These are phyloP conservation scores for Tenebrio molitor DNA, from an alignment of 1,140 invertebrate species.

Conservation along the genomic window DNA sequence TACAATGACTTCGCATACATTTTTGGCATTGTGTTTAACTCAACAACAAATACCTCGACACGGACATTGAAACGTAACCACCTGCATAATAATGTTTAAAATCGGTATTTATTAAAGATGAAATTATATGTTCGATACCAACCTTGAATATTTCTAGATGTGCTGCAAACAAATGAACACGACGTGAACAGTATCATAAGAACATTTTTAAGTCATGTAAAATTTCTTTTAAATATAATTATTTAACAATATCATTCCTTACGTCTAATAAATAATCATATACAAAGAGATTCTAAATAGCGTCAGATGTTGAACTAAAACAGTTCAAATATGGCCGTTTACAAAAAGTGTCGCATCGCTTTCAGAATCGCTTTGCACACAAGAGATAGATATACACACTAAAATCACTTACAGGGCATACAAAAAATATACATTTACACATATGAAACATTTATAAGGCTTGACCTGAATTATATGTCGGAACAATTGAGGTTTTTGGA, in stretches of 20 bases:
- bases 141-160: too few species aligned
- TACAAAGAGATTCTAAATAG: neutral
- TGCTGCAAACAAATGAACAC: slow-evolving; percentile 4
- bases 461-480: slow-evolving; percentile 22
- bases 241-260: neutral
- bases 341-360: neutral
- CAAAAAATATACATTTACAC: slow-evolving; percentile 47
- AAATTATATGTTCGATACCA: too few species aligned
- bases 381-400: neutral
- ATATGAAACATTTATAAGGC: slow-evolving; percentile 44
- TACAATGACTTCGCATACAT: slow-evolving; percentile 15
- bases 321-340: too few species aligned
- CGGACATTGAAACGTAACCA: neutral
- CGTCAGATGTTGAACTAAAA: too few species aligned
- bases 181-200: neutral
- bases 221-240: too few species aligned
- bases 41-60: slow-evolving; percentile 10
- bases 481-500: neutral
- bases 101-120: too few species aligned
- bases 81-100: too few species aligned
- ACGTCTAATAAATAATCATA: neutral
- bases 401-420: slow-evolving; percentile 28
- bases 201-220: too few species aligned
- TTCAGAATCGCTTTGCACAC: neutral
- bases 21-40: slow-evolving; percentile 5